Conservation (phyloP, 64 coral and sea anemone genomes). For the Stichodactyla helianthus region DNA sequence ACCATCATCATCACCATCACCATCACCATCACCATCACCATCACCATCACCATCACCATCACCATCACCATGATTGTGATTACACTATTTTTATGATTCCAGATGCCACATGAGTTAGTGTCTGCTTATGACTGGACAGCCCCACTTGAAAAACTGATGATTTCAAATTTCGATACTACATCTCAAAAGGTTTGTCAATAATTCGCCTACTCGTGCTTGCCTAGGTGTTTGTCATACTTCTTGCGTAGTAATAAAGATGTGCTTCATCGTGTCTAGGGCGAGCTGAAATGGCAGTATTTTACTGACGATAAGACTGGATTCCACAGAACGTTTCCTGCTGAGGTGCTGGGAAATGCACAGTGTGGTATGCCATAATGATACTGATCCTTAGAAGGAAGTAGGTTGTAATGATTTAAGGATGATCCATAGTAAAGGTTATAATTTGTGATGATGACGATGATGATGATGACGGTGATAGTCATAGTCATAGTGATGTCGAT, state of each 20-base stretch:
- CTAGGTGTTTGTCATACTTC: background rate
- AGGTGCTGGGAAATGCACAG: slow-evolving; percentile 50
- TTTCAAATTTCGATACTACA: slow-evolving; percentile 51
- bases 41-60: too few relatives aligned
- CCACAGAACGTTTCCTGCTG: slow-evolving; percentile 61
- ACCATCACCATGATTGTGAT: background rate
- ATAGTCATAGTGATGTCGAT: background rate
- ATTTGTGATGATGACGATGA: background rate
- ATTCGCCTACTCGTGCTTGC: background rate
- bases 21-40: too few relatives aligned
- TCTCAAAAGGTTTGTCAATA: slow-evolving; percentile 57
- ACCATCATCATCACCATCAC: too few relatives aligned
- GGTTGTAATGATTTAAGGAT: background rate
- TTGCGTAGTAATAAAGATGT: background rate
- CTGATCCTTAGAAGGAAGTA: background rate
- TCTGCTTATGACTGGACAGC: slow-evolving; percentile 56
- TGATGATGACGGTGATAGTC: background rate
- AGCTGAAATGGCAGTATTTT: slow-evolving; percentile 86
- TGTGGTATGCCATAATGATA: slow-evolving; percentile 38
- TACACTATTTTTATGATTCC: background rate
- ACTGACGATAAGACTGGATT: slow-evolving; percentile 75
- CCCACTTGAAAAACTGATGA: slow-evolving; percentile 68
- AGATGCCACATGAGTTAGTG: slow-evolving; percentile 67
- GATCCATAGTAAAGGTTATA: background rate
- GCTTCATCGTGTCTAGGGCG: slow-evolving; percentile 24